Conservation (phyloP, 2,113 vertebrate species). For the Hassar affinis region DNA sequence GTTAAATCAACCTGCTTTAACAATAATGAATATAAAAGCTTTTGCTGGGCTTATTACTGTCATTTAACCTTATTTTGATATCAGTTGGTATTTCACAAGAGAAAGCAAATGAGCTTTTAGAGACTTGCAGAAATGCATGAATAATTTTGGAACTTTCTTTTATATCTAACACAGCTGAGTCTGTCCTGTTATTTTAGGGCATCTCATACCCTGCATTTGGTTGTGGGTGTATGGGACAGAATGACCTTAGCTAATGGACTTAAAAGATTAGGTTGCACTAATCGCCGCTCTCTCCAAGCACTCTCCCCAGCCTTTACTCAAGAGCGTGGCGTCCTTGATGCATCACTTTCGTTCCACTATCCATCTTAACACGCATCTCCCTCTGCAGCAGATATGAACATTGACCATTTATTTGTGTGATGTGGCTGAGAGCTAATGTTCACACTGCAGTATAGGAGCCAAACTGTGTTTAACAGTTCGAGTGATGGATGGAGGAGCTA, state of each 20-base stretch:
- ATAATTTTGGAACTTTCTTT: background rate
- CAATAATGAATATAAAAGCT: background rate
- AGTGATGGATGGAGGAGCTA: conserved; percentile 9
- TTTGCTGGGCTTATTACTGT: background rate
- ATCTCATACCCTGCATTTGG: conserved; percentile 3
- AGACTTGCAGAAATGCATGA: background rate
- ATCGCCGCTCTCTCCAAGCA: conserved; percentile 51
- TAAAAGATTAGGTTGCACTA: conserved; percentile 70
- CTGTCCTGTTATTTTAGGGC: background rate
- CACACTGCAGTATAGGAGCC: conserved; percentile 15
- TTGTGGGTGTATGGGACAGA: conserved; percentile 57
- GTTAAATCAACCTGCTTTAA: background rate
- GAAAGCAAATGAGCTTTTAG: conserved; percentile 3
- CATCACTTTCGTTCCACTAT: conserved; percentile 35
- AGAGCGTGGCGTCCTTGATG: conserved; percentile 51
- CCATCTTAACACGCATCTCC: conserved; percentile 15
- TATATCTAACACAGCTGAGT: background rate
- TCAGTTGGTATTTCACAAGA: conserved; percentile 2
- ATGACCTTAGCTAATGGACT: conserved; percentile 73
- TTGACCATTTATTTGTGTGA: conserved; percentile 15
- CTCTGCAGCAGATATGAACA: conserved; percentile 9
- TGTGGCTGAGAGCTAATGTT: conserved; percentile 6
- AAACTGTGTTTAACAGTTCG: background rate
- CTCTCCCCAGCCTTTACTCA: conserved; percentile 54
- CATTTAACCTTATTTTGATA: background rate